Evolutionary conservation across 2,888 invertebrate genomes (phyloP).

Genomic region (Microctonus aethiopoides): DNA sequence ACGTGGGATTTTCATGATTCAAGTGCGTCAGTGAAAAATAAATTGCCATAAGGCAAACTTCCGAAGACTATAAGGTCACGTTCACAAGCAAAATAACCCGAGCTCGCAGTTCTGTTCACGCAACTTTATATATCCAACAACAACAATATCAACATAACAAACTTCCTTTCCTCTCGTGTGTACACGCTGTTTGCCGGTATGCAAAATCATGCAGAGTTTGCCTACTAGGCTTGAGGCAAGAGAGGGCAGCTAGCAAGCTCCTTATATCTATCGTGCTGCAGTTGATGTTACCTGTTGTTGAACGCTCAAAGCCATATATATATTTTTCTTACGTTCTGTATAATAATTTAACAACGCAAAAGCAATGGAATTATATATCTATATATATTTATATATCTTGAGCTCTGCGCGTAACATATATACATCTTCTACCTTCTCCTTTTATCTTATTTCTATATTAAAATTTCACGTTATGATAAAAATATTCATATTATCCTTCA

Average conservation of each 20-base stretch:
- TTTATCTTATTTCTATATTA: too few relatives aligned
- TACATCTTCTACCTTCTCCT: too few relatives aligned
- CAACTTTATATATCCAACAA: not conserved
- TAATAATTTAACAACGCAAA: conserved; percentile 29
- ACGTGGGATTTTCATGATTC: conserved; percentile 26
- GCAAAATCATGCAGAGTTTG: conserved; percentile 35
- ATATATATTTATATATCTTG: too few relatives aligned
- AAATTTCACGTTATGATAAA: not conserved
- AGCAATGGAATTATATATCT: not conserved
- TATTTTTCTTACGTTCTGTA: not conserved
- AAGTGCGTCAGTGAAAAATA: conserved; percentile 25
- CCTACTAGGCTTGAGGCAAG: conserved; percentile 22
- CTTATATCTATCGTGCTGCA: conserved; percentile 3
- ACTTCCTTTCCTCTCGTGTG: conserved; percentile 17
- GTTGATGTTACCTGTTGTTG: not conserved
- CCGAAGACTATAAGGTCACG: conserved; percentile 48
- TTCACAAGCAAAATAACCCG: conserved; percentile 44
- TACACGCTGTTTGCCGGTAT: conserved; percentile 16
- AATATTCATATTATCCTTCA: not conserved
- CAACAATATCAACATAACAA: not conserved
- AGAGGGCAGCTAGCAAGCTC: not conserved
- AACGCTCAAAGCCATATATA: not conserved
- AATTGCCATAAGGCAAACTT: conserved; percentile 36
- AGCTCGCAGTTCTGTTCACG: not conserved
- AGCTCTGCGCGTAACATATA: too few relatives aligned